Percentiles rank a stretch among this genome's conserved stretches.
Evolutionary conservation across 1,140 invertebrate species (phyloP).

Genomic region (Colletes gigas): DNA sequence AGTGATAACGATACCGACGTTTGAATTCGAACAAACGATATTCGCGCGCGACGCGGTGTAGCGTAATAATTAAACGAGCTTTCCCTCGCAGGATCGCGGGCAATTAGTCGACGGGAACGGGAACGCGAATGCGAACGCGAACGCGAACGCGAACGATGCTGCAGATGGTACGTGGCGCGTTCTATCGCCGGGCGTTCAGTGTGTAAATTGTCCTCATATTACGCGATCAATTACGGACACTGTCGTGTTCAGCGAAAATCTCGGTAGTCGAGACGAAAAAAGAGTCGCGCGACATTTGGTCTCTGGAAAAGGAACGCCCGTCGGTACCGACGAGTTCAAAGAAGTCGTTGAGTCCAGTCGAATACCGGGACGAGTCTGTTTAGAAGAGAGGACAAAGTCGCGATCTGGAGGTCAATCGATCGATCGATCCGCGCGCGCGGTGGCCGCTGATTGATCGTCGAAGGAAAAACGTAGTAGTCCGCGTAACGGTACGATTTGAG

Average conservation of each 20-base stretch:
- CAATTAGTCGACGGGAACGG: not conserved
- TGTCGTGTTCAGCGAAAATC: not conserved
- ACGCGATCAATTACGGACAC: not conserved
- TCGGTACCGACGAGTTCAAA: not conserved
- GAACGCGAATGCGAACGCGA: too few species aligned
- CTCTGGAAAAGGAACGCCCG: not conserved
- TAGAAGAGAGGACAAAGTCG: slow-evolving; percentile 41
- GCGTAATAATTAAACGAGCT: slow-evolving; percentile 8
- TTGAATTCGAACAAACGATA: not conserved
- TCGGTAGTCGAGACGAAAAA: not conserved
- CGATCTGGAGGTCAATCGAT: not conserved
- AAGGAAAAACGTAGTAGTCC: slow-evolving; percentile 73
- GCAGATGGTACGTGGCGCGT: too few species aligned
- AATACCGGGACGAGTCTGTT: slow-evolving; percentile 53
- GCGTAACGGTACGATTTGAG: slow-evolving; percentile 79
- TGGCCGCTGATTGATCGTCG: slow-evolving; percentile 58
- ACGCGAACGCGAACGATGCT: not conserved
- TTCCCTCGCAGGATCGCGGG: not conserved
- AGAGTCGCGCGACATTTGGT: not conserved
- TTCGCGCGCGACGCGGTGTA: not conserved
- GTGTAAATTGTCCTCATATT: not conserved
- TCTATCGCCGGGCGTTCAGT: not conserved
- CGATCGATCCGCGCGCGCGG: not conserved
- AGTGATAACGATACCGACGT: slow-evolving; percentile 8
- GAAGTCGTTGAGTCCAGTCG: slow-evolving; percentile 24